A percentile compares a stretch with the other conserved stretches of the same genome.
Evolutionary conservation across 2,113 vertebrate genomes (phyloP).

Genomic region (Ameiurus melas): DNA sequence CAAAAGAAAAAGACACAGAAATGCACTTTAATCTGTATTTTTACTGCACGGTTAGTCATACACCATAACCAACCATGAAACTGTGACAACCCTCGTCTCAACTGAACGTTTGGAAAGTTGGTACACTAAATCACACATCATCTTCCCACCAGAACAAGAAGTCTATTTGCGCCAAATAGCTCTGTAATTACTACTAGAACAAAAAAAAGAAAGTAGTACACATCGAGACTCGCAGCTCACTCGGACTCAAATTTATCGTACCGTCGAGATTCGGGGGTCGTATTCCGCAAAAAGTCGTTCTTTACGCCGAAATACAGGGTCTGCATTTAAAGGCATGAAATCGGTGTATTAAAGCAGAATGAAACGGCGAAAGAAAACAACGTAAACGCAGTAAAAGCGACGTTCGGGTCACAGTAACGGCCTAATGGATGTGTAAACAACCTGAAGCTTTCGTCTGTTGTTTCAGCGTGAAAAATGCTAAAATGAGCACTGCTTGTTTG

Average conservation of each 20-base stretch:
- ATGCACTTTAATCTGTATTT: neutral
- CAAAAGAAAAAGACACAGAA: neutral
- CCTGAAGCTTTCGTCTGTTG: neutral
- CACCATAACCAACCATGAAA: neutral
- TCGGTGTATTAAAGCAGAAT: conserved; percentile 23
- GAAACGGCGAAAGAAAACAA: neutral
- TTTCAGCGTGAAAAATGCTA: neutral
- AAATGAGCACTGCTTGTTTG: neutral
- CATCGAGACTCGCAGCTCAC: neutral
- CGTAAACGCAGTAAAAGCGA: conserved; percentile 11
- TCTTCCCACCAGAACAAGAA: conserved; percentile 39
- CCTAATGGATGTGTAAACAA: neutral
- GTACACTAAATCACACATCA: conserved; percentile 51
- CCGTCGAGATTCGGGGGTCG: neutral
- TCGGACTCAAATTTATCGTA: neutral
- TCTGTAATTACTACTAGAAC: conserved; percentile 48
- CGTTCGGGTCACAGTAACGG: conserved; percentile 30
- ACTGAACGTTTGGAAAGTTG: neutral
- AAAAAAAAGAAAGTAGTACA: neutral
- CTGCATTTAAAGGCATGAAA: conserved; percentile 3
- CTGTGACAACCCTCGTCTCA: neutral
- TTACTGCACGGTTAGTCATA: neutral
- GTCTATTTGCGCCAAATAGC: conserved; percentile 43
- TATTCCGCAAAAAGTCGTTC: conserved; percentile 13
- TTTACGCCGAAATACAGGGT: neutral